Evolutionary conservation across 2,888 invertebrate species (phyloP), one percentile per base, ranked within the genome.

Genomic region (Hymenopus coronatus): DNA sequence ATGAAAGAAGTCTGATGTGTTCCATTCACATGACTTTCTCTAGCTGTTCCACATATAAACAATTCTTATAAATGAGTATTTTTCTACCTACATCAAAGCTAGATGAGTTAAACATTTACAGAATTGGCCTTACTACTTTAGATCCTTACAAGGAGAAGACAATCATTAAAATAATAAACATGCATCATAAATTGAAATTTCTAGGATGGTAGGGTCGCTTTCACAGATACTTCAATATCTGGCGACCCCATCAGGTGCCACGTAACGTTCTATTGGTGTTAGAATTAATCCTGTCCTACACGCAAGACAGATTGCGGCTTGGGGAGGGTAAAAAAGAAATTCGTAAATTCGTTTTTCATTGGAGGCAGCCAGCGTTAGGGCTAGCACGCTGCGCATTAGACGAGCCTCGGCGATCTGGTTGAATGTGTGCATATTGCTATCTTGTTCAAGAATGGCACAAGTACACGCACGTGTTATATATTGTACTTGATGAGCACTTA

Each of bases 341-440:
- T 86, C 25, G 54, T 70, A 86, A 86, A 86, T 86, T 86, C 70
- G 81, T 70, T 86, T 81, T 86, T 20, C 81, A 86, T 54, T n/a
- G 81, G 54, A 25, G 6, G 20, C 54, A 70, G 25, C 20, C 54
- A 70, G 54, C 54, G 54, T 70, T 70, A 70, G 54, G 54, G 54
- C 54, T 70, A 70, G 20, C 86, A 81, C 82, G 87, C 87, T 33
- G 87, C 87, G 87, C 82, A 87, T 87, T 87, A 87, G 27, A 33
- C n/a, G 82, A 87, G 82, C 87, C 81, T 87, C 87, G 87, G 28
- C 82, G 87, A 20, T 27, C 82, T 30, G 40, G 40, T 40, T 87
- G 87, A 87, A 87, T 87, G 87, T 82, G 87, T 82, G 81, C 87
- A 87, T 70, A 70, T 25, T 40, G 3, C 54, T 25, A 70, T 70